Conservation (phyloP, 2,113 vertebrate species). For the Corythaeola cristata region DNA sequence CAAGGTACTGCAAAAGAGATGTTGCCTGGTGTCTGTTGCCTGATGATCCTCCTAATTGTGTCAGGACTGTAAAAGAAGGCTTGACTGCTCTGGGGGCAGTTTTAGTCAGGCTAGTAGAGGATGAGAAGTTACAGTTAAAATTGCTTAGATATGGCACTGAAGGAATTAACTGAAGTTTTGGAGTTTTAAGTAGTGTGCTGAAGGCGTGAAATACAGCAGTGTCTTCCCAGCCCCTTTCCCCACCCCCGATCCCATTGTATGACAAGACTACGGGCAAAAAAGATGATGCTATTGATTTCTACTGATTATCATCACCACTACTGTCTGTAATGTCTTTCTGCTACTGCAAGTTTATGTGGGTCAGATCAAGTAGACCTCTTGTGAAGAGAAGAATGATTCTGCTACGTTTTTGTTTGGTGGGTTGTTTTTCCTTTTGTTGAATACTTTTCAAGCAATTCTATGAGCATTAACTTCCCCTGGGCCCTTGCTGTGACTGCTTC, state of each 20-base stretch:
- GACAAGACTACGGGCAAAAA: not conserved
- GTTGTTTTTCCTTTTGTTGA: not conserved
- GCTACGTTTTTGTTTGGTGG: not conserved
- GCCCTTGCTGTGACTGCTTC: not conserved
- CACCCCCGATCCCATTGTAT: not conserved
- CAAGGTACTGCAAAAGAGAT: not conserved
- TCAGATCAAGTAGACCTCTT: not conserved
- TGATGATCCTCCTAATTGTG: not conserved
- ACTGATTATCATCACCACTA: not conserved
- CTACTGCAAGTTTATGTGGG: not conserved
- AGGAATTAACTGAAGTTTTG: not conserved
- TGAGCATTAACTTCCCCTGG: not conserved
- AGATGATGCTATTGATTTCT: not conserved
- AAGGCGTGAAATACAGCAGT: not conserved
- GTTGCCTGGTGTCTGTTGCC: not conserved
- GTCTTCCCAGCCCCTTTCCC: not conserved
- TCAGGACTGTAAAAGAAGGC: not conserved
- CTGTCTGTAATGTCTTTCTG: not conserved
- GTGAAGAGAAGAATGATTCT: not conserved
- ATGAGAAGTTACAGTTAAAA: not conserved
- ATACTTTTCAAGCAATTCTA: not conserved
- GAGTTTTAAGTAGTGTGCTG: not conserved
- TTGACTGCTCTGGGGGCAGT: not conserved
- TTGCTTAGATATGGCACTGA: not conserved
- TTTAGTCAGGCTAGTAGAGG: not conserved